phyloP scores from a whole-genome alignment of 2,113 vertebrate genomes.

The Cebus imitator region DNA sequence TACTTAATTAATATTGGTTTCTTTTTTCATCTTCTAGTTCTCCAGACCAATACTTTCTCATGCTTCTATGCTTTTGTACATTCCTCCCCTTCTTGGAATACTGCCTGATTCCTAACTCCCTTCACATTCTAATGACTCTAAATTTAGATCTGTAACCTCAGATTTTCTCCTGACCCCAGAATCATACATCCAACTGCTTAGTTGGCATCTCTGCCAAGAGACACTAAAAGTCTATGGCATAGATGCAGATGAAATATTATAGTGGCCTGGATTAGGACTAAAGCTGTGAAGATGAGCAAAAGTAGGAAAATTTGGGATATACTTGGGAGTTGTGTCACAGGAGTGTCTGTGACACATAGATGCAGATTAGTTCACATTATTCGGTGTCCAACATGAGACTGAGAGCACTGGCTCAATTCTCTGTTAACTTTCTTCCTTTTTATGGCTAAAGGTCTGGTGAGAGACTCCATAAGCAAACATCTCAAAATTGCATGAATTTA shows the following conservation, averaged over 20 bases:
- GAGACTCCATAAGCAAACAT: not conserved
- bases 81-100: not conserved
- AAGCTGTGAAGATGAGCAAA: not conserved
- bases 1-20: not conserved
- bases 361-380: not conserved
- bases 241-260: not conserved
- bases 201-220: not conserved
- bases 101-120: not conserved
- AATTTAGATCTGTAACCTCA: not conserved
- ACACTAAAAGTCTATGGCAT: not conserved
- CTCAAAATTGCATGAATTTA: not conserved
- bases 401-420: not conserved
- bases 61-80: not conserved
- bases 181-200: not conserved
- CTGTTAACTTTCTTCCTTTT: not conserved
- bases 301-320: not conserved
- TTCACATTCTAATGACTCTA: not conserved
- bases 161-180: not conserved
- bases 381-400: not conserved
- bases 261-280: not conserved
- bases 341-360: not conserved
- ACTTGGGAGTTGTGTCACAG: not conserved
- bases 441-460: not conserved
- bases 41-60: not conserved
- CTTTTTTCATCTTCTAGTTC: not conserved